phyloP scores from a whole-genome alignment of 2,113 vertebrate species.

The Gasterosteus aculeatus region DNA sequence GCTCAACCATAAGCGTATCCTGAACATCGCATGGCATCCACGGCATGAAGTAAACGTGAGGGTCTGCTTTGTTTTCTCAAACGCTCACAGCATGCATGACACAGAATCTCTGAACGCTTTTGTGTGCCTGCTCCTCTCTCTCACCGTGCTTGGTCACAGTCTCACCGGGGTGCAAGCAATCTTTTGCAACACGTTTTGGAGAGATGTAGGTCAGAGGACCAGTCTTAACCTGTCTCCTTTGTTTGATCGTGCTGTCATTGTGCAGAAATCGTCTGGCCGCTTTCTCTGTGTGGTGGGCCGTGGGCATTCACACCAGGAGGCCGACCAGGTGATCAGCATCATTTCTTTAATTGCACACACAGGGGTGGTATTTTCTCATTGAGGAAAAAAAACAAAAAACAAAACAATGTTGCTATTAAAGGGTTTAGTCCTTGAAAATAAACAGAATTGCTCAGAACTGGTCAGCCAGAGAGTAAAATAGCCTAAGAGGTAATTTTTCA shows the following conservation, averaged over 20 bases:
- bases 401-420: constrained; percentile 19
- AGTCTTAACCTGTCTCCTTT: constrained; percentile 72
- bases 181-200: constrained; percentile 28
- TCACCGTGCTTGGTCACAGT: constrained; percentile 50
- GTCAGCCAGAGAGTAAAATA: constrained; percentile 27
- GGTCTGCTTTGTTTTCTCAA: constrained; percentile 18
- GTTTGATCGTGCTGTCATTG: constrained; percentile 74
- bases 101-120: constrained; percentile 36
- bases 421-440: constrained; percentile 10
- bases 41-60: constrained; percentile 49
- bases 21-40: constrained; percentile 30
- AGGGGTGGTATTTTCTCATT: constrained; percentile 34
- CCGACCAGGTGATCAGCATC: constrained; percentile 74
- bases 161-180: constrained; percentile 37
- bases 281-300: constrained; percentile 73
- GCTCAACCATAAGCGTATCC: constrained; percentile 4
- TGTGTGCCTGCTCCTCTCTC: constrained; percentile 33
- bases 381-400: constrained; percentile 10
- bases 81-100: constrained; percentile 51
- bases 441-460: background rate
- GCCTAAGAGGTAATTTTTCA: constrained; percentile 28
- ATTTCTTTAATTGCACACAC: constrained; percentile 61
- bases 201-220: constrained; percentile 34
- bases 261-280: constrained; percentile 70
- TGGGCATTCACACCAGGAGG: constrained; percentile 70